Conservation (phyloP, 2,888 invertebrate species). For the Chrysolina americana region DNA sequence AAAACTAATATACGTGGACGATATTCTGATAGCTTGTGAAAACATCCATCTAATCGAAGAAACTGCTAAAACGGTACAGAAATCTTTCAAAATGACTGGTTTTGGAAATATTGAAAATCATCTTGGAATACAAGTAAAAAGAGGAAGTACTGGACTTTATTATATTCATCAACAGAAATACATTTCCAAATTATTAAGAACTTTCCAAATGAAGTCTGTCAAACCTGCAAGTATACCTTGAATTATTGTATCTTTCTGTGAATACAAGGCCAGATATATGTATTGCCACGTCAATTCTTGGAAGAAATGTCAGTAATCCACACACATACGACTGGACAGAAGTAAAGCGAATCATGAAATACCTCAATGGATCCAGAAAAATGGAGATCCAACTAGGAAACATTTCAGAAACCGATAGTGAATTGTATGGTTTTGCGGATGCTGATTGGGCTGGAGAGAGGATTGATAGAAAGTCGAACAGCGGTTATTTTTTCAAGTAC, state of each 20-base stretch:
- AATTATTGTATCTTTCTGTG: conserved; percentile 6
- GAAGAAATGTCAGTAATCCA: neutral
- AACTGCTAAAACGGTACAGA: neutral
- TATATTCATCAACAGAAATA: conserved; percentile 8
- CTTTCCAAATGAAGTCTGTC: neutral
- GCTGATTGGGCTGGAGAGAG: too few species aligned
- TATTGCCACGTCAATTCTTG: neutral
- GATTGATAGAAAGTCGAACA: too few species aligned
- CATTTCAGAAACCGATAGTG: too few species aligned
- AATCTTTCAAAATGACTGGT: neutral
- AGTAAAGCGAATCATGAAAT: too few species aligned
- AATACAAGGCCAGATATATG: conserved; percentile 2
- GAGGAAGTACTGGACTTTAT: neutral
- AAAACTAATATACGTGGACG: neutral
- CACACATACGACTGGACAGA: too few species aligned
- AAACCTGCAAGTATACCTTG: conserved; percentile 8
- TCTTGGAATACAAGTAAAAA: neutral
- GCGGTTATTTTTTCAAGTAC: too few species aligned
- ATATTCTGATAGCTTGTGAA: conserved; percentile 4
- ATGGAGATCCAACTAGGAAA: too few species aligned
- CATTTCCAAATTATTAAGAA: conserved; percentile 1
- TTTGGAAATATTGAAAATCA: neutral
- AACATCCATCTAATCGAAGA: neutral
- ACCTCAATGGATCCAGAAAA: too few species aligned
- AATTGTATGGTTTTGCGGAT: too few species aligned